Evolutionary conservation across 2,113 vertebrate genomes (phyloP).

Genomic region (Cariama cristata): DNA sequence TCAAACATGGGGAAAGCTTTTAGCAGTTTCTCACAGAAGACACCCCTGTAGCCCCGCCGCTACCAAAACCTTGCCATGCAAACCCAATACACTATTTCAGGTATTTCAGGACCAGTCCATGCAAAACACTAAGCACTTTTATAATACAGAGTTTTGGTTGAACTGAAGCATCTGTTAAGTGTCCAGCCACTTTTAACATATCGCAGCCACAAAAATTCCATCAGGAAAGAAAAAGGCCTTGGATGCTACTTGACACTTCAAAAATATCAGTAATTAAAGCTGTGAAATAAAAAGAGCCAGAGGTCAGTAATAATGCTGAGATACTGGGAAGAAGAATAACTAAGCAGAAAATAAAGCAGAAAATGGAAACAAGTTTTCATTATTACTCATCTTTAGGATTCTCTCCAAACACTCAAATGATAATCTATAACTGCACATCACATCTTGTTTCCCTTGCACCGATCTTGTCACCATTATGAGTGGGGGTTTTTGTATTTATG

Average conservation of each 20-base stretch:
- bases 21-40: background rate
- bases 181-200: background rate
- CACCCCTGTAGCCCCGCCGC: background rate
- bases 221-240: background rate
- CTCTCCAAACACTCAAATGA: background rate
- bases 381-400: background rate
- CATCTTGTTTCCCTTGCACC: background rate
- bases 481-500: rapidly evolving
- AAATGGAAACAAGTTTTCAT: background rate
- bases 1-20: background rate
- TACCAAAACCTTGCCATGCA: background rate
- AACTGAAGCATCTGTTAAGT: background rate
- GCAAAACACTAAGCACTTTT: background rate
- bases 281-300: background rate
- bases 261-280: background rate
- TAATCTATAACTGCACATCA: background rate
- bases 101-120: background rate
- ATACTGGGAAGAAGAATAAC: background rate
- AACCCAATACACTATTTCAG: background rate
- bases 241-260: background rate
- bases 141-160: rapidly evolving
- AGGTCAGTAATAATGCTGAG: background rate
- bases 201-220: background rate
- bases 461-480: background rate
- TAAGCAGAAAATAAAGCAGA: background rate